These are phyloP conservation scores for Egretta garzetta DNA, from an alignment of 2,113 vertebrate species.

Conservation along the genomic window DNA sequence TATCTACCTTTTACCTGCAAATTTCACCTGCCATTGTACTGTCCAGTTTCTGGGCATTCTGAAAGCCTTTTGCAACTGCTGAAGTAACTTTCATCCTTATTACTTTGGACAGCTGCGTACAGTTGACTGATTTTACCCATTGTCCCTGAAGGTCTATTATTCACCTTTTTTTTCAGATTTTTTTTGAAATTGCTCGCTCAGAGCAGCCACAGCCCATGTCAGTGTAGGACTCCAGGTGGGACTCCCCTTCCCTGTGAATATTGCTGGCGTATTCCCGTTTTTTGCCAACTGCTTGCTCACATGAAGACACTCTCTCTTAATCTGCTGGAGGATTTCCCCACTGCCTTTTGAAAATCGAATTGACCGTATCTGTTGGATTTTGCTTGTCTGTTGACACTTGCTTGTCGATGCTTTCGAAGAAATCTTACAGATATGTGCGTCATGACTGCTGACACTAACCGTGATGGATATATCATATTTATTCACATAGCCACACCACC, in stretches of 20 bases:
- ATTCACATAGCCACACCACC: not conserved
- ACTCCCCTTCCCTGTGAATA: not conserved
- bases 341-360: not conserved
- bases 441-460: not conserved
- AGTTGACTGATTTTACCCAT: not conserved
- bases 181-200: not conserved
- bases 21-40: not conserved
- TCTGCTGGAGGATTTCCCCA: not conserved
- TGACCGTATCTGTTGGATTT: not conserved
- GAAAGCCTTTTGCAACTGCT: not conserved
- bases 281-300: not conserved
- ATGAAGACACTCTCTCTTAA: not conserved
- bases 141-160: not conserved
- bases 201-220: not conserved
- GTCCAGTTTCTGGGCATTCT: not conserved
- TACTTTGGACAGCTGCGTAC: not conserved
- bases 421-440: not conserved
- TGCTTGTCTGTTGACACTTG: not conserved
- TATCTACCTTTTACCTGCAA: not conserved
- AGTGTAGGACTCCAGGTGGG: not conserved
- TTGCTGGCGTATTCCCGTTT: not conserved
- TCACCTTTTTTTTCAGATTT: not conserved
- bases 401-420: not conserved
- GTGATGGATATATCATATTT: not conserved
- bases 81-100: not conserved